phyloP scores from a whole-genome alignment of 1,140 invertebrate species.

The honey bee (Apis mellifera) region Amel_HAv3.1 CM009941.2:6963501-6964000 shows the following conservation, averaged over 20 bases:
- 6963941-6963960: constrained; percentile 56
- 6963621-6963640: no score
- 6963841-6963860: not conserved
- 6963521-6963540: no score
- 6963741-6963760: not conserved
- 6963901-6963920: constrained; percentile 1
- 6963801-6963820: constrained; percentile 60
- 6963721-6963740: not conserved
- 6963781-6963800: constrained; percentile 46
- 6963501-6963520: no score
- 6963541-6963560: no score
- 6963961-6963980: constrained; percentile 63
- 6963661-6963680: not conserved
- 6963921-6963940: constrained; percentile 51
- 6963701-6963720: not conserved
- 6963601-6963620: no score
- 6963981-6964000: constrained; percentile 55
- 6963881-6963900: constrained; percentile 3
- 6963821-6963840: not conserved
- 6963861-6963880: constrained; percentile 51
- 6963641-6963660: no score
- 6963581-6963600: no score
- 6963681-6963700: no score
- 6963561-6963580: no score
- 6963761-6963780: constrained; percentile 18